Percentiles rank a stretch among this genome's conserved stretches.
These are phyloP conservation scores for Holotrichia oblita DNA, from an alignment of 1,140 invertebrate genomes.

Conservation along the genomic window DNA sequence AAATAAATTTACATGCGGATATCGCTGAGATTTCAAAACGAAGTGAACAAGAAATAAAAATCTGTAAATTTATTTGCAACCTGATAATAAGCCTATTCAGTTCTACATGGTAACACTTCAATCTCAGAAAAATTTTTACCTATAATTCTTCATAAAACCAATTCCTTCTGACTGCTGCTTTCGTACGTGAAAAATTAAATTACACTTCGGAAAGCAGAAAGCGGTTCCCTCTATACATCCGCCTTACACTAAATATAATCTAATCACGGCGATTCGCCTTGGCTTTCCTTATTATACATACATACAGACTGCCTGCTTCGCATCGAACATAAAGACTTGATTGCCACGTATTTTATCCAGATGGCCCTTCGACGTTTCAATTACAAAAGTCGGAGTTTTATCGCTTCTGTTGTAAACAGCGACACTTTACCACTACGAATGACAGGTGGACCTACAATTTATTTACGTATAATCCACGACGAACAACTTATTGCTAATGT, in stretches of 20 bases:
- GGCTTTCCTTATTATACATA: neutral
- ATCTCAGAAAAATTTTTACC: neutral
- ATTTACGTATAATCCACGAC: neutral
- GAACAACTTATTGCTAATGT: neutral
- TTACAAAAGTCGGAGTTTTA: neutral
- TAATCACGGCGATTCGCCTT: neutral
- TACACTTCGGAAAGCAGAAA: neutral
- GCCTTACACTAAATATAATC: constrained; percentile 9
- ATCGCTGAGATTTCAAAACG: too few relatives aligned
- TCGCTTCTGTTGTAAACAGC: neutral
- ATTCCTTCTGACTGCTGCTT: neutral
- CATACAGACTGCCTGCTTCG: neutral
- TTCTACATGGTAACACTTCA: neutral
- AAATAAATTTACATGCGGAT: too few relatives aligned
- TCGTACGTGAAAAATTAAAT: neutral
- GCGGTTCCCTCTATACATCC: neutral
- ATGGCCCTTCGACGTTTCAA: constrained; percentile 4
- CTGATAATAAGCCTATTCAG: neutral
- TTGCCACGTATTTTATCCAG: neutral
- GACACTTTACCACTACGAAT: neutral
- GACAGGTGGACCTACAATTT: neutral
- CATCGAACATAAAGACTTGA: neutral
- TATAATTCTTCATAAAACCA: neutral
- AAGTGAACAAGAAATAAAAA: too few relatives aligned
- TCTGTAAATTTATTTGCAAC: too few relatives aligned